phyloP scores from a whole-genome alignment of 2,113 vertebrate genomes.

The Pungitius pungitius region DNA sequence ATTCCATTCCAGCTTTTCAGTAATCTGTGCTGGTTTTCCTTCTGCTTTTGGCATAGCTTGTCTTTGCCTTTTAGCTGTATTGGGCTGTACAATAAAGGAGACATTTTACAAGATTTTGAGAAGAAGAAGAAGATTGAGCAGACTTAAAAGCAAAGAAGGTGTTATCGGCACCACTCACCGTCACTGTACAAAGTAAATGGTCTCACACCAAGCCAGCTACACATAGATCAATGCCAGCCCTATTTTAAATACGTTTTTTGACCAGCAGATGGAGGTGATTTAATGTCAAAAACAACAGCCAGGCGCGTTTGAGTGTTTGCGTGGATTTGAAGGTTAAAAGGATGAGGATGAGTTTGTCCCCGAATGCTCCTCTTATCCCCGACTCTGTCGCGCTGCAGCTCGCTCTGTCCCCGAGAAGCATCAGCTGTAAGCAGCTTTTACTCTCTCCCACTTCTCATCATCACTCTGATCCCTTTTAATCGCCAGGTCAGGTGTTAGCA shows the following conservation, averaged over 20 bases:
- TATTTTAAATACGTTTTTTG: conserved; percentile 33
- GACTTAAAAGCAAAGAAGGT: conserved; percentile 23
- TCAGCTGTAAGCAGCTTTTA: conserved; percentile 60
- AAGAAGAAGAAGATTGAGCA: not conserved
- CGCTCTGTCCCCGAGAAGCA: conserved; percentile 33
- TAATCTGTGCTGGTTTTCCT: not conserved
- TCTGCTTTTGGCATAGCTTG: not conserved
- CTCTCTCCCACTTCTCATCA: conserved; percentile 42
- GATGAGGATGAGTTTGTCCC: conserved; percentile 49
- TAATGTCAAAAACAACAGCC: conserved; percentile 17
- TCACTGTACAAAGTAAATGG: conserved; percentile 24
- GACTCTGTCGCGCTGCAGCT: conserved; percentile 48
- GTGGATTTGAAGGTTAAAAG: conserved; percentile 44
- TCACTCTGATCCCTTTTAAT: conserved; percentile 59
- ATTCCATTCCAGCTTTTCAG: not conserved
- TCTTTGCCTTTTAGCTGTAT: not conserved
- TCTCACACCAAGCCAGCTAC: conserved; percentile 14
- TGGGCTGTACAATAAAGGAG: not conserved
- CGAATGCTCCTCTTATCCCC: conserved; percentile 29
- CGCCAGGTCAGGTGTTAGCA: conserved; percentile 40
- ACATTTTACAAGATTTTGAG: not conserved
- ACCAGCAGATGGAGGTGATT: conserved; percentile 43
- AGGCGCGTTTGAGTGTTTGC: conserved; percentile 41
- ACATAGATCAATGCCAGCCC: conserved; percentile 13
- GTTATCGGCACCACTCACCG: conserved; percentile 6